Percentiles rank a stretch among this genome's conserved stretches.
Evolutionary conservation across 1,140 invertebrate genomes (phyloP).

Genomic region (Stegodyphus dumicola): DNA sequence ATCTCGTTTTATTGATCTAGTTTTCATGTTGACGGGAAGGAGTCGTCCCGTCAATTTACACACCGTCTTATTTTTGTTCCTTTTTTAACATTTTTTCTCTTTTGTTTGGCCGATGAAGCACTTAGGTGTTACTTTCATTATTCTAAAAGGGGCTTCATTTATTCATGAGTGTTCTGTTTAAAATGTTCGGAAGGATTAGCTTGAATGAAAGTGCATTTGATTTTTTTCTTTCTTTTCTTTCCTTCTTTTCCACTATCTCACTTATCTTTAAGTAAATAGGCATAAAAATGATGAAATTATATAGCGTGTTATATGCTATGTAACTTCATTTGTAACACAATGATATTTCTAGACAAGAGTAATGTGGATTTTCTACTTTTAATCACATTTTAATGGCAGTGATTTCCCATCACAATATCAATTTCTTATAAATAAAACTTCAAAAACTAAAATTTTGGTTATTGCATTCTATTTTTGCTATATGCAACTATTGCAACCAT

Average conservation of each 20-base stretch:
- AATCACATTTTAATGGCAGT: no score
- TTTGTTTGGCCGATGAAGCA: constrained; percentile 15
- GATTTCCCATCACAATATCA: no score
- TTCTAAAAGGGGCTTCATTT: constrained; percentile 36
- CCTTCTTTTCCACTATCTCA: not conserved
- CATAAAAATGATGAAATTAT: no score
- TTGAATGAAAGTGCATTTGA: not conserved
- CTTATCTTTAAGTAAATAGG: not conserved
- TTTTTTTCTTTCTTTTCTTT: not conserved
- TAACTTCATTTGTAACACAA: no score
- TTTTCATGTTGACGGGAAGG: constrained; percentile 58
- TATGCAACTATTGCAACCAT: no score
- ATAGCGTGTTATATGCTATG: no score
- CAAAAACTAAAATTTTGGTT: no score
- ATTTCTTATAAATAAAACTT: no score
- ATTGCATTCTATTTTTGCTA: no score
- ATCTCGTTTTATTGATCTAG: constrained; percentile 61
- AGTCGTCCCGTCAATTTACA: constrained; percentile 56
- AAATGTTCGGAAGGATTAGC: not conserved
- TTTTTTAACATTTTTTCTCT: constrained; percentile 26
- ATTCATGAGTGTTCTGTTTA: constrained; percentile 14
- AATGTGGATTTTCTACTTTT: no score
- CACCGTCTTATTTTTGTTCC: constrained; percentile 56
- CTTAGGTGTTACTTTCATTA: constrained; percentile 39
- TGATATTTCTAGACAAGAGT: no score